phyloP scores from a whole-genome alignment of 2,113 vertebrate genomes.

The Thymallus thymallus region DNA sequence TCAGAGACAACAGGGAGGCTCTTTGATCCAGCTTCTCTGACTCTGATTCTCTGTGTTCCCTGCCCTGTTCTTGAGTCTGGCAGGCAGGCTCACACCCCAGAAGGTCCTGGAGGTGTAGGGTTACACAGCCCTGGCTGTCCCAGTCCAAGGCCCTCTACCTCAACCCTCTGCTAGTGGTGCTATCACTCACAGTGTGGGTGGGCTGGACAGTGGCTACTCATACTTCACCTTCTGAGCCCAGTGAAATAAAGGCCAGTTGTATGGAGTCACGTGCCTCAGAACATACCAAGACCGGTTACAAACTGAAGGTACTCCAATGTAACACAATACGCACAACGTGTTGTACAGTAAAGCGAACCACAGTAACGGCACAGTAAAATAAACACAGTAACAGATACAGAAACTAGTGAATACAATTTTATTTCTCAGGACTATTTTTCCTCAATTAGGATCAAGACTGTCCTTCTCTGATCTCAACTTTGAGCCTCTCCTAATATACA shows the following conservation, averaged over 20 bases:
- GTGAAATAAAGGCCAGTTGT: constrained; percentile 6
- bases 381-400: neutral
- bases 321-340: neutral
- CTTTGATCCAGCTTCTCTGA: constrained; percentile 61
- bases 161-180: neutral
- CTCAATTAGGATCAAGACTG: constrained; percentile 18
- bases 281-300: neutral
- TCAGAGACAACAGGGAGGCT: constrained; percentile 52
- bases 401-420: constrained; percentile 2
- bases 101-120: constrained; percentile 55
- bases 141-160: too few species aligned
- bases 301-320: neutral
- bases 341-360: neutral
- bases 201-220: constrained; percentile 22
- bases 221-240: constrained; percentile 6
- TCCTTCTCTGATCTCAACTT: constrained; percentile 39
- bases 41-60: constrained; percentile 47
- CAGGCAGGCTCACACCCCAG: constrained; percentile 25
- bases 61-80: constrained; percentile 47
- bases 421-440: neutral
- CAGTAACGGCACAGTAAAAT: neutral
- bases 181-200: constrained; percentile 37
- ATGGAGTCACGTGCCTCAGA: constrained; percentile 24
- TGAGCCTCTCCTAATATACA: constrained; percentile 64
- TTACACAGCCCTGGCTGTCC: constrained; percentile 25